Conservation (phyloP, 1,140 invertebrate genomes). For the Drosophila triauraria region DNA sequence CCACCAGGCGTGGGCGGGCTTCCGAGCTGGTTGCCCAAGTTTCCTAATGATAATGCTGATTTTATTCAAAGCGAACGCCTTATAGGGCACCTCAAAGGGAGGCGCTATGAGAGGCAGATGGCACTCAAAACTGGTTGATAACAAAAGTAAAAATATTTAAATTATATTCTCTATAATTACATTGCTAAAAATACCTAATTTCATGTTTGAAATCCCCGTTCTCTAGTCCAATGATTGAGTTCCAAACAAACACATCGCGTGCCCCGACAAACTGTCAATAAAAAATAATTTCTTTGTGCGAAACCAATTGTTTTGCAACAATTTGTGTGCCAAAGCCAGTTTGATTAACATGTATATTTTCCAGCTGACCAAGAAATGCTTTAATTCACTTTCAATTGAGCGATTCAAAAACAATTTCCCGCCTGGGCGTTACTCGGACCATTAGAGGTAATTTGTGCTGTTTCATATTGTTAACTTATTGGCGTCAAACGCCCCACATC, state of each 20-base stretch:
- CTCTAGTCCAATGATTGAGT: constrained; percentile 4
- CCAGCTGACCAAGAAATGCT: constrained; percentile 35
- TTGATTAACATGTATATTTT: constrained; percentile 38
- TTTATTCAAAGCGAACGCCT: constrained; percentile 18
- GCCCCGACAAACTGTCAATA: constrained; percentile 40
- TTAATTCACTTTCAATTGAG: constrained; percentile 28
- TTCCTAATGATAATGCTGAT: constrained; percentile 22
- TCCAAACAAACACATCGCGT: constrained; percentile 27
- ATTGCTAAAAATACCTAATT: background rate
- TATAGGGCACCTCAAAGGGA: constrained; percentile 57
- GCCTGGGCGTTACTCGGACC: constrained; percentile 49
- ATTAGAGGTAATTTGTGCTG: constrained; percentile 41
- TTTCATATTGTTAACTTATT: constrained; percentile 48
- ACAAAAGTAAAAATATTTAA: background rate
- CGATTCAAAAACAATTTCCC: constrained; percentile 38
- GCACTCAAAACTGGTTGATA: constrained; percentile 53
- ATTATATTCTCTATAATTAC: background rate
- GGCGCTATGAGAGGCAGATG: constrained; percentile 35
- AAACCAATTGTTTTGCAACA: constrained; percentile 18
- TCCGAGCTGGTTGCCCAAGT: constrained; percentile 36
- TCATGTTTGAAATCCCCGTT: background rate
- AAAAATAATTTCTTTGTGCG: constrained; percentile 21
- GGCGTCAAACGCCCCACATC: constrained; percentile 63
- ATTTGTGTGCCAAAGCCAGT: constrained; percentile 31
- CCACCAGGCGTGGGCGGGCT: constrained; percentile 31